These are phyloP conservation scores for Phalacrocorax carbo DNA, from an alignment of 2,113 vertebrate species.

Conservation along the genomic window DNA sequence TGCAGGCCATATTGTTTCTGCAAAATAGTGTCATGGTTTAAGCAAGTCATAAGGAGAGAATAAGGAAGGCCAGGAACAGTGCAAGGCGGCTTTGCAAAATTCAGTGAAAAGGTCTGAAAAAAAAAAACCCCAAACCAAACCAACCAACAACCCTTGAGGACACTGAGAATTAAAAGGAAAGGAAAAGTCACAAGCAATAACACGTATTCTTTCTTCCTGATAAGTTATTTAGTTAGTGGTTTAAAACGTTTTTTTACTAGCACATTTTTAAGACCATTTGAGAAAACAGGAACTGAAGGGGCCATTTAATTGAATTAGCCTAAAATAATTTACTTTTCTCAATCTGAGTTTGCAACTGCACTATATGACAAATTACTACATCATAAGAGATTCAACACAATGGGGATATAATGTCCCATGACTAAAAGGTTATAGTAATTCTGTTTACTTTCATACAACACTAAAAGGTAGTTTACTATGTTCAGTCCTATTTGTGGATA, in stretches of 20 bases:
- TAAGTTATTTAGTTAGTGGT: neutral
- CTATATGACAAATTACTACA: constrained; percentile 1
- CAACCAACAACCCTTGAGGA: neutral
- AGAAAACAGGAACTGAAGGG: constrained; percentile 20
- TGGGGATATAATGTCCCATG: neutral
- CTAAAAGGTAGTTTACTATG: neutral
- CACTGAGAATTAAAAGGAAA: neutral
- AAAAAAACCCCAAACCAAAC: no score
- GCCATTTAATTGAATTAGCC: constrained; percentile 16
- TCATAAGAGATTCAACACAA: neutral
- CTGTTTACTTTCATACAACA: neutral
- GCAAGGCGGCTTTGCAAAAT: neutral
- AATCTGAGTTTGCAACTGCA: neutral
- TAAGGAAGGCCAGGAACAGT: neutral
- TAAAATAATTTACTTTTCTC: constrained; percentile 21
- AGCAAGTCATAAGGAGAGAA: neutral
- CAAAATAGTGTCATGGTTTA: neutral
- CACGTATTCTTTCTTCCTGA: neutral
- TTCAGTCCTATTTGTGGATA: neutral
- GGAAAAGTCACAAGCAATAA: neutral
- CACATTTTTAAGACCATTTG: constrained; percentile 24
- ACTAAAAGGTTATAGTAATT: constrained; percentile 4
- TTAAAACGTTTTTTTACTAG: neutral
- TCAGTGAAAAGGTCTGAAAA: neutral
- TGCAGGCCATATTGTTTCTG: neutral